Percentiles rank a stretch among this genome's conserved stretches.
phyloP scores from a whole-genome alignment of 2,797 vertebrate species.

The Scyliorhinus canicula region DNA sequence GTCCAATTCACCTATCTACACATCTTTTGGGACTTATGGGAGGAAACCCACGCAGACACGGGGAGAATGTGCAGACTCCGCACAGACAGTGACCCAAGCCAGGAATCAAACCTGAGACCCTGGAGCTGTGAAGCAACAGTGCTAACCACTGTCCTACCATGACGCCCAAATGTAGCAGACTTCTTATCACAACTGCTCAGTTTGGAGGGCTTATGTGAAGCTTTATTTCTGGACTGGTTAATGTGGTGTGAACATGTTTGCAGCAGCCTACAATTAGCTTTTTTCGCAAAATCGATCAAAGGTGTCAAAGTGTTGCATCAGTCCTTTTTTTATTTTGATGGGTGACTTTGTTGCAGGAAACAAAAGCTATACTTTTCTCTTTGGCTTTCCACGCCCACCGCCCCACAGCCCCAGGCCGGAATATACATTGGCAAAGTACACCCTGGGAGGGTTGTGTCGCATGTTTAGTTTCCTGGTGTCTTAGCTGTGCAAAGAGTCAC shows the following conservation, averaged over 20 bases:
- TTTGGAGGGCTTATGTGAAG: not conserved
- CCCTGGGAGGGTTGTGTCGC: no score
- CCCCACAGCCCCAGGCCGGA: no score
- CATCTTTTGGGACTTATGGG: no score
- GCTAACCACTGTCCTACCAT: no score
- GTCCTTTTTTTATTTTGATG: not conserved
- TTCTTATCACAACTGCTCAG: not conserved
- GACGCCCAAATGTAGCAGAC: not conserved
- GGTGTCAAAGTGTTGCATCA: not conserved
- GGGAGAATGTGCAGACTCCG: no score
- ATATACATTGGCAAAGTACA: not conserved
- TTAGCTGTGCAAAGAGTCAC: not conserved
- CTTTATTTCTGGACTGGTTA: not conserved
- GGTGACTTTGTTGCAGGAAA: not conserved
- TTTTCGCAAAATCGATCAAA: not conserved
- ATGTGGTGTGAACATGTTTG: not conserved
- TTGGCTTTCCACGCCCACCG: no score
- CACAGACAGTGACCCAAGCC: no score
- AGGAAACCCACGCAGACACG: no score
- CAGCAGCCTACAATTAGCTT: not conserved
- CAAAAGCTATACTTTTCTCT: not conserved
- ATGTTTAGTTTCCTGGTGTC: not conserved
- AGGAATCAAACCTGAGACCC: no score
- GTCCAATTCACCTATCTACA: no score
- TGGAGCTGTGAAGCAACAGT: no score